These are phyloP conservation scores for Sepioteuthis lessoniana DNA, from an alignment of 2,888 invertebrate genomes.

Conservation along the genomic window DNA sequence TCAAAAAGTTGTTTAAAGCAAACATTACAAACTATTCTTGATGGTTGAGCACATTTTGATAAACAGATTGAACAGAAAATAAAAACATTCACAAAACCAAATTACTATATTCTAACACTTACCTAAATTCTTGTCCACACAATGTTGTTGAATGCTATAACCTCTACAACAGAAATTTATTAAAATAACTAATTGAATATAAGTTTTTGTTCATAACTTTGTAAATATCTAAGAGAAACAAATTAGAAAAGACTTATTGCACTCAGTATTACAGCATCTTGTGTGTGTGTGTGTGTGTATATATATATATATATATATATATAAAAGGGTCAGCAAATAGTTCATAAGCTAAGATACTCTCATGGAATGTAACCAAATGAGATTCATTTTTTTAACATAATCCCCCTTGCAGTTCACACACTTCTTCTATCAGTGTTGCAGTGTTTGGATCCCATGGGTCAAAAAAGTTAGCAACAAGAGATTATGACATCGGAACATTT, in stretches of 20 bases:
- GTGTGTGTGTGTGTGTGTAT: too few species aligned
- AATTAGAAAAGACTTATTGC: neutral
- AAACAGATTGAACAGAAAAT: neutral
- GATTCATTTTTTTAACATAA: too few species aligned
- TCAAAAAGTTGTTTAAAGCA: neutral
- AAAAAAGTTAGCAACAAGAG: too few species aligned
- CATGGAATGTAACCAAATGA: too few species aligned
- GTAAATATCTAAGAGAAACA: neutral
- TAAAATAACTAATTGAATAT: neutral
- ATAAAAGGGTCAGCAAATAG: too few species aligned
- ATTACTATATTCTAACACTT: neutral
- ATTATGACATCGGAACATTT: too few species aligned
- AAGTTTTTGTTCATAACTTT: neutral
- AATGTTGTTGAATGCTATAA: neutral
- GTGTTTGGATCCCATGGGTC: too few species aligned
- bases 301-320: too few species aligned
- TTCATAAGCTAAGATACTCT: too few species aligned
- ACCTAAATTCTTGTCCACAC: neutral
- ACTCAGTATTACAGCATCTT: neutral
- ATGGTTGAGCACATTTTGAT: neutral
- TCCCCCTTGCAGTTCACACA: too few species aligned
- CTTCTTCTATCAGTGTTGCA: too few species aligned
- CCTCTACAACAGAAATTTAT: neutral
- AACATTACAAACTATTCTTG: neutral
- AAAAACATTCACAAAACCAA: neutral